phyloP scores from a whole-genome alignment of 2,113 vertebrate species.

The Corythornis vintsioides region DNA sequence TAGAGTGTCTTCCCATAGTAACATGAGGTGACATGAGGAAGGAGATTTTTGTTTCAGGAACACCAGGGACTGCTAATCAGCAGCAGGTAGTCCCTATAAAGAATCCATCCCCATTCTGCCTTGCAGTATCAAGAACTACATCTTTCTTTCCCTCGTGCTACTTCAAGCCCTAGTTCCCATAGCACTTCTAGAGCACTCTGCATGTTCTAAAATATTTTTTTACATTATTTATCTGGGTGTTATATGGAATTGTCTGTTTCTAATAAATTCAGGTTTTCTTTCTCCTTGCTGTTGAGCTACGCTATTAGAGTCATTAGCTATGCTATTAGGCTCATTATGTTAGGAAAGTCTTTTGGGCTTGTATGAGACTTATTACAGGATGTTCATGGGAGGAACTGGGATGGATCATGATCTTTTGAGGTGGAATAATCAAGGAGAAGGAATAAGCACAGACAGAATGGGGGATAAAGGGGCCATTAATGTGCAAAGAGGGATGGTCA shows the following conservation, averaged over 20 bases:
- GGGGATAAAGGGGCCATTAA: neutral
- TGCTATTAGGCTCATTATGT: neutral
- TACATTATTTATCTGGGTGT: neutral
- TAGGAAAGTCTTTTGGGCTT: neutral
- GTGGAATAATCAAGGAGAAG: neutral
- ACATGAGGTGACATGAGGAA: neutral
- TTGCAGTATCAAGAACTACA: neutral
- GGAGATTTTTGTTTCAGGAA: neutral
- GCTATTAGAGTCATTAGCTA: neutral
- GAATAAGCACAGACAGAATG: neutral
- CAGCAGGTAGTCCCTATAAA: neutral
- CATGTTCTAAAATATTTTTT: too few species aligned
- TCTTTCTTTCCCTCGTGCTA: neutral
- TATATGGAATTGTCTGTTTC: neutral
- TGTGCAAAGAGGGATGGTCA: fast-evolving
- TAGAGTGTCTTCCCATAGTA: neutral
- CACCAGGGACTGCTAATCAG: neutral
- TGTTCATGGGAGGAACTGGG: neutral
- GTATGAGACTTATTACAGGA: neutral
- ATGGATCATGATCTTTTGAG: neutral
- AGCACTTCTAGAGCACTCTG: neutral
- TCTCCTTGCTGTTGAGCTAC: neutral
- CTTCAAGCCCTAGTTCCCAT: neutral
- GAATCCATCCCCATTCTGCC: neutral
- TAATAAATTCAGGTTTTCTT: neutral